phyloP scores from a whole-genome alignment of 2,888 invertebrate genomes.

The Ichneumon xanthorius region DNA sequence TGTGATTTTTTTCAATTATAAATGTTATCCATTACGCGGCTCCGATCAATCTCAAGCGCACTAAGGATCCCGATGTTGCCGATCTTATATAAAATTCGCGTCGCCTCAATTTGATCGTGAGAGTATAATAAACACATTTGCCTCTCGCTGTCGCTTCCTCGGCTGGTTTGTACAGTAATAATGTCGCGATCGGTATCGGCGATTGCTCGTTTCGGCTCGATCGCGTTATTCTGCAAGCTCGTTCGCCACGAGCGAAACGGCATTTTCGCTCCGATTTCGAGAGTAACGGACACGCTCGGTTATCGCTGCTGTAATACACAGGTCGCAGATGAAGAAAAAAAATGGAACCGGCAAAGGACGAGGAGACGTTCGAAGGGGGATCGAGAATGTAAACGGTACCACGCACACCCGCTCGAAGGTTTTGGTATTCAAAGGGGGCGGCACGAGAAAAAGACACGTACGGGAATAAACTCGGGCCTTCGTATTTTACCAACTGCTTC shows the following conservation, averaged over 20 bases:
- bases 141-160: conserved; percentile 17
- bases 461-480: conserved; percentile 42
- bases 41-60: background rate
- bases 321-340: conserved; percentile 2
- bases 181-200: conserved; percentile 22
- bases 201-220: background rate
- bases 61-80: background rate
- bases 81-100: background rate
- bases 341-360: background rate
- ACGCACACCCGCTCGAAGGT: conserved; percentile 24
- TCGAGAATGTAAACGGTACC: conserved; percentile 41
- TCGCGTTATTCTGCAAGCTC: conserved; percentile 34
- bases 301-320: conserved; percentile 43
- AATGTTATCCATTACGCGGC: background rate
- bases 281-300: conserved; percentile 63
- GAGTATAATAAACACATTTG: conserved; percentile 8
- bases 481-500: conserved; percentile 49
- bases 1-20: too few species aligned
- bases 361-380: conserved; percentile 26
- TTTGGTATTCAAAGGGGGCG: background rate
- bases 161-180: conserved; percentile 5
- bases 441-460: conserved; percentile 20
- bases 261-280: conserved; percentile 65
- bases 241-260: conserved; percentile 45
- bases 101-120: background rate